phyloP scores from a whole-genome alignment of 2,797 vertebrate species.

The Phoebastria nigripes region DNA sequence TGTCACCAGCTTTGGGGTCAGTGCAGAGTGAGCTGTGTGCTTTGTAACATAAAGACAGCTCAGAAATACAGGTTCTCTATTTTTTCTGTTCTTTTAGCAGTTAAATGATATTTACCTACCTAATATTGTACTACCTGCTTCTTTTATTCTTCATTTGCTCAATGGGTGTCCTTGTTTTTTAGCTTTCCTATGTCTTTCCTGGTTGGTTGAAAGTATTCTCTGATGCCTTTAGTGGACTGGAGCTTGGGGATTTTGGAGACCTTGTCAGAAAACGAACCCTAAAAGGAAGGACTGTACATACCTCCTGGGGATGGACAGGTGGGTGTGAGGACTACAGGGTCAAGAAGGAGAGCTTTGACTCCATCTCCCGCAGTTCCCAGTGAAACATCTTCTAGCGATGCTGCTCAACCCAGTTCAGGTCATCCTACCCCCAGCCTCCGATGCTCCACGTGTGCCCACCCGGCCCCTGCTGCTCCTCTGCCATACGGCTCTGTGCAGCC shows the following conservation, averaged over 20 bases:
- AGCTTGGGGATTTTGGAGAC: neutral
- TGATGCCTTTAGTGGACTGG: neutral
- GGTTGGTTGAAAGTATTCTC: neutral
- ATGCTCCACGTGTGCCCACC: fast-evolving
- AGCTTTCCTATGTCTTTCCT: neutral
- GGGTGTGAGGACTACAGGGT: neutral
- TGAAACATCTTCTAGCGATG: fast-evolving
- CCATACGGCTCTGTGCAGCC: neutral
- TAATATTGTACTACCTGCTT: neutral
- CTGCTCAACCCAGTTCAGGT: neutral
- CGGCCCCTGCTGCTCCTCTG: fast-evolving
- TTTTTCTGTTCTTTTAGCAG: neutral
- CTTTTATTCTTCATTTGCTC: neutral
- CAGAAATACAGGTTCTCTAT: neutral
- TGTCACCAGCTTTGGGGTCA: neutral
- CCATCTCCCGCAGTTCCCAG: neutral
- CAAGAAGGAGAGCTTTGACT: neutral
- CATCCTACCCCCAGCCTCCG: fast-evolving
- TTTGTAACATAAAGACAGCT: neutral
- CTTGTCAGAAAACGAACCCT: neutral
- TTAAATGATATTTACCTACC: neutral
- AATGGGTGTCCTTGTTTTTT: neutral
- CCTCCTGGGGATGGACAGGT: neutral
- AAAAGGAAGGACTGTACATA: neutral
- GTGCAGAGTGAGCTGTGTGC: neutral